Evolutionary conservation across 2,113 vertebrate genomes (phyloP).

Genomic region (Phocoena sinus): DNA sequence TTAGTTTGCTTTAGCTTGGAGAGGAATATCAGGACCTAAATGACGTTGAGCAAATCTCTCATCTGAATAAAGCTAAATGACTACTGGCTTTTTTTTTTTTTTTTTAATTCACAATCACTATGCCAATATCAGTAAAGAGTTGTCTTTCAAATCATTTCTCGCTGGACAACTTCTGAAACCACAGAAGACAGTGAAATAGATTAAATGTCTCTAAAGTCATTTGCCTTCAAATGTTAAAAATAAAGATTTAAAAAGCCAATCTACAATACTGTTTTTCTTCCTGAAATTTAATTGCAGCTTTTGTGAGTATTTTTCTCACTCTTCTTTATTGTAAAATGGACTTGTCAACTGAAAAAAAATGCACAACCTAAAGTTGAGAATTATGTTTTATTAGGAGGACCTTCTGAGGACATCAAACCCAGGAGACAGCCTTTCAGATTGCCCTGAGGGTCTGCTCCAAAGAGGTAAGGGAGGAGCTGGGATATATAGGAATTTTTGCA

Average conservation of each 20-base stretch:
- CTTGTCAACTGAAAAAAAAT: background rate
- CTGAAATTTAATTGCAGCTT: background rate
- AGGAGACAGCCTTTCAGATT: background rate
- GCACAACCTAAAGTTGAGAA: background rate
- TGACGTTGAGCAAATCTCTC: background rate
- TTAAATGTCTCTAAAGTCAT: background rate
- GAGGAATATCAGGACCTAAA: background rate
- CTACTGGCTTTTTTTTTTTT: background rate
- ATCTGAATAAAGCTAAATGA: background rate
- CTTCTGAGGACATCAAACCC: background rate
- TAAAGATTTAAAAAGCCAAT: background rate
- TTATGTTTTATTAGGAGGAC: background rate
- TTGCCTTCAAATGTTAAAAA: conserved; percentile 5
- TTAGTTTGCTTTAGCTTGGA: background rate
- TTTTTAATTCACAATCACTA: background rate
- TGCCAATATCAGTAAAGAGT: background rate
- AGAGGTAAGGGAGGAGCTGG: background rate
- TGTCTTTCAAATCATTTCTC: background rate
- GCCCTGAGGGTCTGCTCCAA: background rate
- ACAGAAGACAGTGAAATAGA: background rate
- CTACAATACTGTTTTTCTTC: background rate
- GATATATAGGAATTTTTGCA: background rate
- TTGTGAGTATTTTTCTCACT: background rate
- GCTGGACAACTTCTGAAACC: background rate
- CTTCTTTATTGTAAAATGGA: conserved; percentile 7